Evolutionary conservation across 2,113 vertebrate species (phyloP).

Genomic region (Pterocles gutturalis): DNA sequence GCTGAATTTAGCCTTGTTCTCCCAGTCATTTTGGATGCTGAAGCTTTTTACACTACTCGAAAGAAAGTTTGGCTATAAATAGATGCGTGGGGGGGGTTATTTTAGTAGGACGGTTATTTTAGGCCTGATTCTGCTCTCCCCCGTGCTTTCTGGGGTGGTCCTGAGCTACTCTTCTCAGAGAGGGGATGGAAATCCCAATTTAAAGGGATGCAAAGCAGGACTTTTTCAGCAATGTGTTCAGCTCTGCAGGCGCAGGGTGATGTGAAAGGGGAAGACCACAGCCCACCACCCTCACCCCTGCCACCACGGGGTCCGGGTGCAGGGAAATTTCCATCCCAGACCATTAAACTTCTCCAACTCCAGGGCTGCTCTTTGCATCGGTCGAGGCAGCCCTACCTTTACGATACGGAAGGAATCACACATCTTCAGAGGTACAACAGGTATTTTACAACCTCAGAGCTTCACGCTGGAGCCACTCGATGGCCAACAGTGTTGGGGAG

Average conservation of each 20-base stretch:
- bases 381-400: neutral
- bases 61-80: slow-evolving; percentile 58
- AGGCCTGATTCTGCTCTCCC: slow-evolving; percentile 1
- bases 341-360: neutral
- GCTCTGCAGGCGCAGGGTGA: neutral
- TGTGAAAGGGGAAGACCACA: rapidly evolving
- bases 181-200: neutral
- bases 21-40: slow-evolving; percentile 24
- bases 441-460: neutral
- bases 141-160: neutral
- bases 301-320: rapidly evolving
- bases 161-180: neutral
- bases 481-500: neutral
- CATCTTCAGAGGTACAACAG: rapidly evolving
- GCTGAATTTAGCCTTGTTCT: slow-evolving; percentile 65
- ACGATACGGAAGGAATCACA: neutral
- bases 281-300: neutral
- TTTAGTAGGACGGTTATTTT: slow-evolving; percentile 30
- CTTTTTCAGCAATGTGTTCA: rapidly evolving
- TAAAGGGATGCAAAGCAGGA: neutral
- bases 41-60: slow-evolving; percentile 35
- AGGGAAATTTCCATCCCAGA: neutral
- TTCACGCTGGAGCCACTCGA: rapidly evolving
- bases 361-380: neutral
- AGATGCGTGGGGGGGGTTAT: neutral